Percentiles rank a stretch among this genome's conserved stretches.
Evolutionary conservation across 2,113 vertebrate species (phyloP).

Genomic region (Osmerus mordax): DNA sequence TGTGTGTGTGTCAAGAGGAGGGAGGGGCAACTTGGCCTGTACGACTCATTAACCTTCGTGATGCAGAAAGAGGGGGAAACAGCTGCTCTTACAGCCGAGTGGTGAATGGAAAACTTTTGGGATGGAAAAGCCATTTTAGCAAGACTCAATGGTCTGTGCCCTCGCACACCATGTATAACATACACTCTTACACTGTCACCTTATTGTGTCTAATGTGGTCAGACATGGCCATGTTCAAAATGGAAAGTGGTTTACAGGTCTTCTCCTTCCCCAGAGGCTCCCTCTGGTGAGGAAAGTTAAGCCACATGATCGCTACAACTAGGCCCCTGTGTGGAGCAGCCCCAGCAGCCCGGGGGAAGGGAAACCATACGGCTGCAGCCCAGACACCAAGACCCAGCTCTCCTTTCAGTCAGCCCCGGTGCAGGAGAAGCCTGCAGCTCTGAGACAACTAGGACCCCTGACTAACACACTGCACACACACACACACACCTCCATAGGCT

Average conservation of each 20-base stretch:
- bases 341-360: too few relatives aligned
- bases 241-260: neutral
- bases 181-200: too few relatives aligned
- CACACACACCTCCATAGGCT: neutral
- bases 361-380: neutral
- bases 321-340: neutral
- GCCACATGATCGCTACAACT: constrained; percentile 9
- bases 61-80: neutral
- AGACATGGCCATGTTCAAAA: neutral
- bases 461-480: constrained; percentile 10
- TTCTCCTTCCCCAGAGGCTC: neutral
- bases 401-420: neutral
- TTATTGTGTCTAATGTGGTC: neutral
- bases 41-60: neutral
- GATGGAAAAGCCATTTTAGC: too few relatives aligned
- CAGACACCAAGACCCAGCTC: neutral
- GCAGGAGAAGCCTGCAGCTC: neutral
- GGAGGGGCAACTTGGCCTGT: neutral
- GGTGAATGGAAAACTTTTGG: neutral
- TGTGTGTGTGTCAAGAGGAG: neutral
- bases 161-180: too few relatives aligned
- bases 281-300: constrained; percentile 5
- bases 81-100: neutral
- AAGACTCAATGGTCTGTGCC: too few relatives aligned
- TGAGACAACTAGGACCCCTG: neutral